Base-by-base conservation (phyloP, 2,888 invertebrate genomes). In the Odontocolon sp. region DNA sequence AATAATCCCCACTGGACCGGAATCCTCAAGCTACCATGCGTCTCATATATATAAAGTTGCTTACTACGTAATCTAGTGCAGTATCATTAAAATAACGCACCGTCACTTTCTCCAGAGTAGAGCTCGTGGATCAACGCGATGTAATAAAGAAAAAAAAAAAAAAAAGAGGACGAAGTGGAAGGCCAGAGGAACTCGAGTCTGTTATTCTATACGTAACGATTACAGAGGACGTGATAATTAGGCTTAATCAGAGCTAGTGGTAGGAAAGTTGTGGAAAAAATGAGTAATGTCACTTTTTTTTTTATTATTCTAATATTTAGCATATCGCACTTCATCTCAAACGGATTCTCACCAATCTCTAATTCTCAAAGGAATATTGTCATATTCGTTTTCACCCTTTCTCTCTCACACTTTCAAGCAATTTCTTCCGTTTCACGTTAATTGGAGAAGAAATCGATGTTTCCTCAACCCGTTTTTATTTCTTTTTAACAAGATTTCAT, bases 21-120 rank as follows among this genome's bases (percentile, higher is more conserved):
- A 63, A 47, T 31, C 11, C n/a, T 11, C 31, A 2, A 16, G 61
- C 23, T 23, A 4, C 11, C 2, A 31, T 45, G 28, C 45, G 45
- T 59, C 42, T n/a, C 26, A 42, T 28, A 23, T 40, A n/a, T n/a
- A n/a, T n/a, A 26, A 11, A 28, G 26, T 59, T 40, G 40, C 33
- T 42, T 6, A 31, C 50, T 59, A 61, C 64, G 56, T 42, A 59
- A 72, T 42, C 57, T 38, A 36, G 42, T 50, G 40, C 47, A 57
- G 18, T 14, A 28, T 61, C 33, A 45, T 67, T 67, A 61, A 61
- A 67, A 67, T 67, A 73, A 61, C 45, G 54, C 45, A 73, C 54
- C 59, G 67, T 73, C 61, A 73, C 73, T 73, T 73, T 73, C 73
- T 52, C 67, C 45, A 5, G n/a, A n/a, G 11, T n/a, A n/a, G 26